phyloP scores from a whole-genome alignment of 2,888 invertebrate genomes.

The Epinotia bilunana region DNA sequence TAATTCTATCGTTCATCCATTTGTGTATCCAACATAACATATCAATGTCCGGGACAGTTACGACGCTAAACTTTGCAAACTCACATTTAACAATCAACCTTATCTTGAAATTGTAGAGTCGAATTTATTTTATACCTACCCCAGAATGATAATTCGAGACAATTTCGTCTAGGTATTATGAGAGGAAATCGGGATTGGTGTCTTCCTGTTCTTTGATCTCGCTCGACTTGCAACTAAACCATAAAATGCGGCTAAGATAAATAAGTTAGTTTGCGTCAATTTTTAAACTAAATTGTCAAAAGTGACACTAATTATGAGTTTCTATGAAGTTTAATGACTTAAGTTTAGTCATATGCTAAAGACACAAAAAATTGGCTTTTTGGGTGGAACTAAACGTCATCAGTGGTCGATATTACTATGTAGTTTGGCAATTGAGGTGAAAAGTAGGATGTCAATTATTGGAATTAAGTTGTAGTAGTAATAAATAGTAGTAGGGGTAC shows the following conservation, averaged over 20 bases:
- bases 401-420: neutral
- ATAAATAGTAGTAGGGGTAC: no score
- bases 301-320: slow-evolving; percentile 1
- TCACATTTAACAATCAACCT: slow-evolving; percentile 8
- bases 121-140: slow-evolving; percentile 7
- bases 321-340: neutral
- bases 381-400: neutral
- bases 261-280: slow-evolving; percentile 24
- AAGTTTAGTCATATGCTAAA: neutral
- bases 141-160: slow-evolving; percentile 29
- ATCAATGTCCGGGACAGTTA: slow-evolving; percentile 28
- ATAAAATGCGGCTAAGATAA: slow-evolving; percentile 37
- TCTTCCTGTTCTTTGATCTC: slow-evolving; percentile 71
- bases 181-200: slow-evolving; percentile 64
- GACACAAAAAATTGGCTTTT: neutral
- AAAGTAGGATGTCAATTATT: neutral
- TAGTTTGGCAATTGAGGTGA: neutral
- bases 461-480: neutral
- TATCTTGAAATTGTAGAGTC: slow-evolving; percentile 9
- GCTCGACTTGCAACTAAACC: slow-evolving; percentile 29
- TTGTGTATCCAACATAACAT: slow-evolving; percentile 20
- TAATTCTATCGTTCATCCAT: neutral
- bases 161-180: slow-evolving; percentile 46
- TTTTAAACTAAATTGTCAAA: neutral
- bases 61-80: slow-evolving; percentile 4